These are phyloP conservation scores for Prolemur simus DNA, from an alignment of 2,113 vertebrate species.

Conservation along the genomic window DNA sequence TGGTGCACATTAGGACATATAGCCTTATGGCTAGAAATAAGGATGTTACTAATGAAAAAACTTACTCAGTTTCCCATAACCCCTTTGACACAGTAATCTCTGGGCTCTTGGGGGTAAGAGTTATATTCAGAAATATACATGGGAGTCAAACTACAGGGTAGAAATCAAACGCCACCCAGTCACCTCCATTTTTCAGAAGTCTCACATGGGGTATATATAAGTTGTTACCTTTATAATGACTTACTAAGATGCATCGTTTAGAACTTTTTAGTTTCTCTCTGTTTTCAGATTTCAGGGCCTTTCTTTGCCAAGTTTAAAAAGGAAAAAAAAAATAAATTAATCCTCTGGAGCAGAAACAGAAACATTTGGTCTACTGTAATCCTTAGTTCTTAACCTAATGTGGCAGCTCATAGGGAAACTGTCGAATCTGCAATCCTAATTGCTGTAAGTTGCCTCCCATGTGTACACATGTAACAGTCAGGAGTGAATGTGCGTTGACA, in stretches of 20 bases:
- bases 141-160: background rate
- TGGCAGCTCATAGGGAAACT: slow-evolving; percentile 64
- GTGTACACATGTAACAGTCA: background rate
- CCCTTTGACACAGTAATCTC: background rate
- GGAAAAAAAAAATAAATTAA: background rate
- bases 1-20: slow-evolving; percentile 62
- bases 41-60: slow-evolving; percentile 62
- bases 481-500: background rate
- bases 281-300: slow-evolving; percentile 25
- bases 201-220: background rate
- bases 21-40: slow-evolving; percentile 62
- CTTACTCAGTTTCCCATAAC: background rate
- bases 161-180: background rate
- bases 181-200: background rate
- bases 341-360: slow-evolving; percentile 55
- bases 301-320: slow-evolving; percentile 41
- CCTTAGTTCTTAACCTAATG: slow-evolving; percentile 58
- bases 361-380: slow-evolving; percentile 59
- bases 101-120: background rate
- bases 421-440: slow-evolving; percentile 19
- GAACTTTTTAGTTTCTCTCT: slow-evolving; percentile 17
- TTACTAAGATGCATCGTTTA: background rate
- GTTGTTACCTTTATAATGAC: background rate
- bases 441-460: slow-evolving; percentile 25
- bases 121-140: background rate